A percentile compares a stretch with the other conserved stretches of the same genome.
Conservation (phyloP, 2,113 vertebrate genomes). For the Emydocephalus ijimae region DNA sequence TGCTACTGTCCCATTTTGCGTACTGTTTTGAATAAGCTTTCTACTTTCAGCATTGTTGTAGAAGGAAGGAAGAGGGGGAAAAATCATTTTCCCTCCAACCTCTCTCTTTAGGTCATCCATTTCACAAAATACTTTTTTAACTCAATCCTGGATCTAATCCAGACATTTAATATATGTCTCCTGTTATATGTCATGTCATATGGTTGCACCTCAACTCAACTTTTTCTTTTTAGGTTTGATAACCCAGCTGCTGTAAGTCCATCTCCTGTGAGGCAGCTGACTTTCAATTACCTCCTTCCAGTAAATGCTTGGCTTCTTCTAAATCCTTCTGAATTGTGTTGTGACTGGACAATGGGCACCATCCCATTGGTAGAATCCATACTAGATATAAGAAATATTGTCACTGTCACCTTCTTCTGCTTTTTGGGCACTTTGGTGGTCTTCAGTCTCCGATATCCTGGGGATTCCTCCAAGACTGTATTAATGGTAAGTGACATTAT, state of each 20-base stretch:
- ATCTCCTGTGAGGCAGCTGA: conserved; percentile 87
- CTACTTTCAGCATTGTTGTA: background rate
- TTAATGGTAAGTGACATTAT: conserved; percentile 80
- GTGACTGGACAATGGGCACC: conserved; percentile 99
- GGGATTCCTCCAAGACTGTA: conserved; percentile 88
- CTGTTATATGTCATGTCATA: background rate
- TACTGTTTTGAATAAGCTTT: background rate
- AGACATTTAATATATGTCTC: background rate
- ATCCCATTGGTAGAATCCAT: conserved; percentile 92
- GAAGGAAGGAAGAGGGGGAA: background rate
- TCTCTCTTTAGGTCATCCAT: background rate
- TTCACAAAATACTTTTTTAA: background rate
- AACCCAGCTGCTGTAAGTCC: conserved; percentile 96
- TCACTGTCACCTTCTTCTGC: conserved; percentile 85
- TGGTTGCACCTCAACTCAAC: background rate
- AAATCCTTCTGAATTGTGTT: conserved; percentile 94
- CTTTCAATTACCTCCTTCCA: conserved; percentile 97
- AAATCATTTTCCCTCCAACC: background rate
- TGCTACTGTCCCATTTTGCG: background rate
- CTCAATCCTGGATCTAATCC: background rate
- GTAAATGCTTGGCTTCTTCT: conserved; percentile 96
- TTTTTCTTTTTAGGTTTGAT: conserved; percentile 82
- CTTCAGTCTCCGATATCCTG: conserved; percentile 83
- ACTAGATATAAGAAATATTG: conserved; percentile 86
- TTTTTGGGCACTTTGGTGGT: conserved; percentile 78